Conservation (phyloP, 2,888 invertebrate species). For the Caenorhabditis macrosperma region DNA sequence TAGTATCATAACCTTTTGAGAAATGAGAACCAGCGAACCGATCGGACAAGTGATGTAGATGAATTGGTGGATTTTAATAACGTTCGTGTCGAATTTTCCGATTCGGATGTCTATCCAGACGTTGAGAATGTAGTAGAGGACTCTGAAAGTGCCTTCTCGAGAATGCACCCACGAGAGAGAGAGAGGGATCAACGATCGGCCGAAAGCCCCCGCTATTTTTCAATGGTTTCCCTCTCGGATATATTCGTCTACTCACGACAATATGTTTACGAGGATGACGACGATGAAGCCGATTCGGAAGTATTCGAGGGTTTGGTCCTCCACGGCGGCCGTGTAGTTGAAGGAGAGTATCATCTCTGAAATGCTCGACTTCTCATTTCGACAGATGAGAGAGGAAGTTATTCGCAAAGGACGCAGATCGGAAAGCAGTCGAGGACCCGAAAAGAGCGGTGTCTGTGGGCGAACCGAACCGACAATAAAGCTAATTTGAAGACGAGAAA, state of each 20-base stretch:
- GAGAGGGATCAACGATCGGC: too few species aligned
- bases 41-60: slow-evolving; percentile 45
- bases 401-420: too few species aligned
- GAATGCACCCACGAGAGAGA: too few species aligned
- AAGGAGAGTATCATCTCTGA: slow-evolving; percentile 47
- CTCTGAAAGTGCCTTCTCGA: slow-evolving; percentile 30
- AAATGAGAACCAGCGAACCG: slow-evolving; percentile 25
- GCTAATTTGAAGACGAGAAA: slow-evolving; percentile 22
- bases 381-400: neutral
- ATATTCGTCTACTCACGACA: slow-evolving; percentile 26
- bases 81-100: slow-evolving; percentile 48
- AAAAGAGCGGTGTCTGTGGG: neutral
- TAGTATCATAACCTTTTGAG: slow-evolving; percentile 35
- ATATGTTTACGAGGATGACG: slow-evolving; percentile 25
- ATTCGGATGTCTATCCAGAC: slow-evolving; percentile 50
- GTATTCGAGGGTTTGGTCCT: slow-evolving; percentile 23
- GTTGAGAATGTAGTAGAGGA: slow-evolving; percentile 47
- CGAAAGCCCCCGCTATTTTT: too few species aligned
- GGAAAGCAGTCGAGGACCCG: too few species aligned
- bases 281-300: slow-evolving; percentile 24
- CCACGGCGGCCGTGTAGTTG: slow-evolving; percentile 38
- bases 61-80: slow-evolving; percentile 53
- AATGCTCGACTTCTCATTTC: too few species aligned
- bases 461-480: slow-evolving; percentile 14
- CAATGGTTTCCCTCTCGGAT: too few species aligned